Evolutionary conservation across 2,888 invertebrate genomes (phyloP).

Genomic region (Drosophila setosimentum): DNA sequence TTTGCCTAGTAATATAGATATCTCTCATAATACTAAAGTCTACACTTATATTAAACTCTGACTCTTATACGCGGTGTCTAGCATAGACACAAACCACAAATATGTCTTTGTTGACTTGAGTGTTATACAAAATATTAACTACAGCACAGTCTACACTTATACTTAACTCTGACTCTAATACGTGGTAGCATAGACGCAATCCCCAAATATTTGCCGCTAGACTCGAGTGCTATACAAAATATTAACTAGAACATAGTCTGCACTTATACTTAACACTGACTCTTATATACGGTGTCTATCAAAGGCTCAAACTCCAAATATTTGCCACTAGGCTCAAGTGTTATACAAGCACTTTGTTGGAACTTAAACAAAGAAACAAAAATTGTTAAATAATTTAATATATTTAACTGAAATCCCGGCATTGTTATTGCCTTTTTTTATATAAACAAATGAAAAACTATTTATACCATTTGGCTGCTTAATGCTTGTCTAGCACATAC

Average conservation of each 20-base stretch:
- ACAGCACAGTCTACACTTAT: background rate
- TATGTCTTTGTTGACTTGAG: background rate
- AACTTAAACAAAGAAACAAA: background rate
- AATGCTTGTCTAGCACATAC: background rate
- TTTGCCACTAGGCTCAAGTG: background rate
- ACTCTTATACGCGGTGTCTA: constrained; percentile 1
- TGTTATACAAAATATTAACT: background rate
- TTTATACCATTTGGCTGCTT: background rate
- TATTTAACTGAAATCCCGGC: background rate
- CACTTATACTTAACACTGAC: background rate
- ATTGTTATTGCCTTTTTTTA: background rate
- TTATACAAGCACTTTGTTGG: background rate
- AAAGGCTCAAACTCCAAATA: background rate
- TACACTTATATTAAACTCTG: background rate
- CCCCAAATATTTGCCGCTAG: background rate
- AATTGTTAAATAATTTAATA: background rate
- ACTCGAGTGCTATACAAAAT: no score
- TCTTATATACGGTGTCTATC: constrained; percentile 1
- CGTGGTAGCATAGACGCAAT: background rate
- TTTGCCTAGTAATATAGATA: background rate
- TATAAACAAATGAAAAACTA: background rate
- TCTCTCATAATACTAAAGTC: background rate
- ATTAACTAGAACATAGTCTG: no score
- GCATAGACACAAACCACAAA: background rate
- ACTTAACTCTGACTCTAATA: background rate